Evolutionary conservation across 2,797 vertebrate species (phyloP), one percentile per base, ranked within the genome.

Genomic region (Lagodon rhomboides): DNA sequence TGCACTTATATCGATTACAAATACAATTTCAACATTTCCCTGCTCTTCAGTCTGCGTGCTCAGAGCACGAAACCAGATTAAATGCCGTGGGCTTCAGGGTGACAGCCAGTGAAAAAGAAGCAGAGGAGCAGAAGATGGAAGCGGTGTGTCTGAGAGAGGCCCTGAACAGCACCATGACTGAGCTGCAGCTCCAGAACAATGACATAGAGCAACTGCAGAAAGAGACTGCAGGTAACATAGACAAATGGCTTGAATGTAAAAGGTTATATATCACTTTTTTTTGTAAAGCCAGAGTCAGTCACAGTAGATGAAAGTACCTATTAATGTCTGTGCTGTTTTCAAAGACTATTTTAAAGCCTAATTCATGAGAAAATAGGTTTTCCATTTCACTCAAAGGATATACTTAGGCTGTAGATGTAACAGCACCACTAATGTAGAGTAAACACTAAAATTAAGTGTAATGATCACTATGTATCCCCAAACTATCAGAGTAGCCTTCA

Each of bases 191-290:
- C 1, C 50, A 41, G 11, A 61, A 75, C 50, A 77, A 11, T 38
- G 50, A 77, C 80, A 80, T 11, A 62, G 17, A 83, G 67, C 38
- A 1, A 10, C 60, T 53, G 46, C 68, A 79, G 47, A 49, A n/a
- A 62, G 47, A 79, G 49, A 30, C 23, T 20, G 22, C 25, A 38
- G 50, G 18, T 56, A 56, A 73, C 6, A 38, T 3, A 68, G 47
- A 79, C 12, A 15, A 47, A 73, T 43, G 20, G 27, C 30, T 59
- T 8, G 1, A 5, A 23, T 4, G 50, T 62, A 43, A 64, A 72
- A 25, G 51, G 18, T 63, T 30, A 49, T 54, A 60, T 41, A 50
- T 82, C 47, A 12, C 4, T 60, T 38, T 68, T 30, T 51, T 46
- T 38, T 47, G 44, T 41, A 62, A 75, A 74, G 46, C 38, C 34